These are phyloP conservation scores for Sisyra nigra DNA, from an alignment of 2,888 invertebrate species.

Conservation along the genomic window DNA sequence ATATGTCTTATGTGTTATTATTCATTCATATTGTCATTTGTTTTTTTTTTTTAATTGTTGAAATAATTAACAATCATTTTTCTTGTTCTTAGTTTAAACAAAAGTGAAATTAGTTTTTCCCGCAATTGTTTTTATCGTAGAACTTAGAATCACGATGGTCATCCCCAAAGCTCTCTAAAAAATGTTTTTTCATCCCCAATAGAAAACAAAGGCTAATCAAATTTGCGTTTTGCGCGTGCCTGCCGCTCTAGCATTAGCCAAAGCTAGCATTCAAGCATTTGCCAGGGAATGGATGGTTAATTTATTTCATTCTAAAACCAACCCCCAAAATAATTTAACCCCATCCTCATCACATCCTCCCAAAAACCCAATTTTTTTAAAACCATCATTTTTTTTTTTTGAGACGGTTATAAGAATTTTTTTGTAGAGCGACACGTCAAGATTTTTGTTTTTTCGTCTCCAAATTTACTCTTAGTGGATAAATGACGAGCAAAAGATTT, in stretches of 20 bases:
- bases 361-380: background rate
- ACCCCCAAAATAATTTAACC: constrained; percentile 9
- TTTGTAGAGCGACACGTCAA: background rate
- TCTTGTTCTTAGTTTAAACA: too few relatives aligned
- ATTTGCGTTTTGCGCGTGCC: constrained; percentile 7
- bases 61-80: too few relatives aligned
- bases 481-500: background rate
- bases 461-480: too few relatives aligned
- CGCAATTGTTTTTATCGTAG: too few relatives aligned
- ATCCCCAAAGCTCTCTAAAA: background rate
- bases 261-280: constrained; percentile 50
- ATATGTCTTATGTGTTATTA: too few relatives aligned
- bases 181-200: too few relatives aligned
- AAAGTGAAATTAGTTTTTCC: too few relatives aligned
- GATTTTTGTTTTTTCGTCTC: background rate
- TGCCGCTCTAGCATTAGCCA: constrained; percentile 10
- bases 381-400: background rate
- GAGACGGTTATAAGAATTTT: background rate
- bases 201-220: background rate
- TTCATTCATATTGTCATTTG: too few relatives aligned
- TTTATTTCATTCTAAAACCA: constrained; percentile 24
- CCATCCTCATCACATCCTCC: background rate
- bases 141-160: background rate
- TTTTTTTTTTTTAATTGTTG: too few relatives aligned
- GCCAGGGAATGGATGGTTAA: constrained; percentile 40